Conservation (phyloP, 2,113 vertebrate species). For the Porphyrio hochstetteri region DNA sequence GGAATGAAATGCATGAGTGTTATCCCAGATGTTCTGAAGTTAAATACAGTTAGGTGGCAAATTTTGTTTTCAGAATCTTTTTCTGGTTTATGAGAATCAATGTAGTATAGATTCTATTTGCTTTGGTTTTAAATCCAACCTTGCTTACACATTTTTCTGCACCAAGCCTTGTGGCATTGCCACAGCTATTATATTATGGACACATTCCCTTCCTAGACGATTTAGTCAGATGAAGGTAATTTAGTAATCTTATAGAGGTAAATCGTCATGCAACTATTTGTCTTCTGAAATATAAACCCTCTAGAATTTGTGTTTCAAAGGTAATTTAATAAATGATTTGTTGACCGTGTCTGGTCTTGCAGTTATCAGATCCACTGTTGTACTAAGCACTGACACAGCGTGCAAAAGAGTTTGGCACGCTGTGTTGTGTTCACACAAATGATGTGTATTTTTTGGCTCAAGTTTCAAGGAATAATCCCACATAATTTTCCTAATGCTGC, state of each 20-base stretch:
- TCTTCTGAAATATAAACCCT: background rate
- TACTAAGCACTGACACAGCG: accelerated
- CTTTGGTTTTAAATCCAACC: background rate
- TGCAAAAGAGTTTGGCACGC: background rate
- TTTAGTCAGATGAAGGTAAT: background rate
- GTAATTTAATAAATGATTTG: background rate
- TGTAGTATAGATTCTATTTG: background rate
- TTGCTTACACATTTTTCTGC: background rate
- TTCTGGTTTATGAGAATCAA: background rate
- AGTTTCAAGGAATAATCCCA: background rate
- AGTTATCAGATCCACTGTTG: background rate
- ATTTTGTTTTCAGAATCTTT: background rate
- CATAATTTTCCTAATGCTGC: background rate
- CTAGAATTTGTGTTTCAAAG: background rate
- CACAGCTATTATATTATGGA: background rate
- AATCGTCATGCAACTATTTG: background rate
- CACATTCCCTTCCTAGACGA: background rate
- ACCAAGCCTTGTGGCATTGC: background rate
- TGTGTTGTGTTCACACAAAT: background rate
- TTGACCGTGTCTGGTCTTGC: background rate
- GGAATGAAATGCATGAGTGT: background rate
- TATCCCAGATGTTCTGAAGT: background rate
- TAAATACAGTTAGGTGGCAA: background rate
- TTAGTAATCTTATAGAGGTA: background rate
- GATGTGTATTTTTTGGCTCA: background rate